These are phyloP conservation scores for Dermochelys coriacea DNA, from an alignment of 2,797 vertebrate species.

Conservation along the genomic window DNA sequence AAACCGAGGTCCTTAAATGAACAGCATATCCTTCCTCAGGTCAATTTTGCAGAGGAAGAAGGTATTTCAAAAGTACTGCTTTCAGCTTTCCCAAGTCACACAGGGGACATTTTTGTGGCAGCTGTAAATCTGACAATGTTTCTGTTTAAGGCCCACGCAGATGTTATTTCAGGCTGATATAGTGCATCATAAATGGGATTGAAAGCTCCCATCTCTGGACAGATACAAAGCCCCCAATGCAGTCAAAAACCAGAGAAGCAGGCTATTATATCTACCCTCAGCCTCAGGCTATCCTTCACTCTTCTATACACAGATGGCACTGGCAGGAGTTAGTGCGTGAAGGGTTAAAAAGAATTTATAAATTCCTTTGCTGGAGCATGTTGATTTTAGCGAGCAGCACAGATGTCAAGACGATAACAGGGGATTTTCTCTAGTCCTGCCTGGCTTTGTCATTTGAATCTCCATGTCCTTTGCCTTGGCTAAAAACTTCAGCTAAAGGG, in stretches of 20 bases:
- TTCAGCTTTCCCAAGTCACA: constrained; percentile 64
- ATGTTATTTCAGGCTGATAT: constrained; percentile 60
- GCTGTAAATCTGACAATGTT: constrained; percentile 67
- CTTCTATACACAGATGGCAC: not conserved
- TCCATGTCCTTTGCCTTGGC: not conserved
- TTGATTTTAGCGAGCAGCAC: constrained; percentile 60
- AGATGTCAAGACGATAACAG: constrained; percentile 59
- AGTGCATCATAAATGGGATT: constrained; percentile 65
- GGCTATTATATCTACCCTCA: constrained; percentile 19
- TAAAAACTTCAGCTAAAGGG: not conserved
- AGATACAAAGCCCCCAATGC: constrained; percentile 55
- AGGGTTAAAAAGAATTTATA: constrained; percentile 59
- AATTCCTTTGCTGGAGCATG: constrained; percentile 33
- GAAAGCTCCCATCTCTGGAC: constrained; percentile 49
- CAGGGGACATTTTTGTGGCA: constrained; percentile 54
- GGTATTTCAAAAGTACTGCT: constrained; percentile 66
- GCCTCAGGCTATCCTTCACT: constrained; percentile 5
- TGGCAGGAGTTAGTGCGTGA: constrained; percentile 35
- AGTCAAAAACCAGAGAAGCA: constrained; percentile 39
- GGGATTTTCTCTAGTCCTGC: constrained; percentile 34
- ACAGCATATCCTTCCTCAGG: constrained; percentile 55
- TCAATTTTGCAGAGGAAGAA: constrained; percentile 68
- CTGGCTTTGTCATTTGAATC: constrained; percentile 19
- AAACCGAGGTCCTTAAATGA: constrained; percentile 45
- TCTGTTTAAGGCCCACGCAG: constrained; percentile 46